Base-by-base conservation (phyloP, 1,140 invertebrate genomes). In the Protaetia brevitarsis region DNA sequence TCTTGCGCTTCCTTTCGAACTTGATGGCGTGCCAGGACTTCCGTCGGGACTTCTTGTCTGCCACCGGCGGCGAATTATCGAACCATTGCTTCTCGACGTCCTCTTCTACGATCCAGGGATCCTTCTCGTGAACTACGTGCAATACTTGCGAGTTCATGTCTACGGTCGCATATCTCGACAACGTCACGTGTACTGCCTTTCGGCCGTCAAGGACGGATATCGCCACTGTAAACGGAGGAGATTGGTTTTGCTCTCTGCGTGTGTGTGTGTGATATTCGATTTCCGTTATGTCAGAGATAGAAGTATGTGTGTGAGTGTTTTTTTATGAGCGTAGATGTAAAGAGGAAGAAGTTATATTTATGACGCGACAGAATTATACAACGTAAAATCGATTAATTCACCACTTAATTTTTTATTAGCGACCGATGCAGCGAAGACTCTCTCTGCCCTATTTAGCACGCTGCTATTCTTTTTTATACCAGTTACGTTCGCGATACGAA, bases 1-100 rank as follows among this genome's bases (percentile, higher is more conserved):
- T 91, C 73, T 81, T 84, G 67, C 85, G 82, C 77, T 85, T 89
- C 69, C 85, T 78, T 71, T 88, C 87, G 51, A 85, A 77, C 74
- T 88, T 88, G 19, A 82, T 80, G 19, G 89, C 87, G 73, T 92
- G 87, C 82, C 90, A 90, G 0, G 90, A 91, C 65, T 88, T 89
- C 79, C 82, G 82, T 83, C 84, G 68, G 11, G 66, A 69, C 64
- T 78, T 78, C 66, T 77, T 77, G 70, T 80, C 71, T 23, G 73
- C 73, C 65, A 63, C 13, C 64, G 79, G 64, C 64, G 72, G 68
- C 0, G 74, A 71, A 59, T 75, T 74, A 21, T 75, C 73, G 10
- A 78, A 72, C 76, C 81, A 82, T 3, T 79, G 70, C 60, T 79
- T 79, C 19, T 82, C 81, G 61, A 82, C 81, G 36, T 81, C 79